Conservation (phyloP, 1,140 invertebrate genomes). For the Micrasema minimum region DNA sequence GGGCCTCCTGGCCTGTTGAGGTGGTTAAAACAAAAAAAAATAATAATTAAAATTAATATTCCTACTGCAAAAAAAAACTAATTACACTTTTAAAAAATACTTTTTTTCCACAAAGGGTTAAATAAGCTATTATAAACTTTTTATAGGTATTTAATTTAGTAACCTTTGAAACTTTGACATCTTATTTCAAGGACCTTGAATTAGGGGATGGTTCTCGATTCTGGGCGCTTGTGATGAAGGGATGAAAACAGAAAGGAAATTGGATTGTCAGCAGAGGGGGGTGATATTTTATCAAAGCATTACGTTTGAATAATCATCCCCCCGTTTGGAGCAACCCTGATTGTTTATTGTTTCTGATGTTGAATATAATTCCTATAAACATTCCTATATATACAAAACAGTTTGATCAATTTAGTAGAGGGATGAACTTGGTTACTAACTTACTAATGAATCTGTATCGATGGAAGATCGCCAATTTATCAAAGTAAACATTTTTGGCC, state of each 20-base stretch:
- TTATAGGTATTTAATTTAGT: no score
- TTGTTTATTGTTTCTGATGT: conserved; percentile 3
- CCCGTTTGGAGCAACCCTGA: conserved; percentile 12
- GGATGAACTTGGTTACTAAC: background rate
- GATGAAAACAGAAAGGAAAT: conserved; percentile 19
- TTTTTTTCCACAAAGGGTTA: no score
- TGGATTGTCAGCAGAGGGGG: conserved; percentile 21
- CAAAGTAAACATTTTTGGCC: no score
- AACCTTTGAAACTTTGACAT: background rate
- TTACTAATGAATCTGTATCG: background rate
- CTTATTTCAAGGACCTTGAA: conserved; percentile 1
- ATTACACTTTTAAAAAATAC: no score
- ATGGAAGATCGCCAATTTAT: no score
- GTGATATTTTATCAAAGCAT: conserved; percentile 18
- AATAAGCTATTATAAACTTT: no score
- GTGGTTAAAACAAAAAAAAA: no score
- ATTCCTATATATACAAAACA: background rate
- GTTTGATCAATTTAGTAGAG: background rate
- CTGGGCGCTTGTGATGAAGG: background rate
- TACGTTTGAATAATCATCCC: conserved; percentile 7
- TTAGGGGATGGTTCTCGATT: background rate
- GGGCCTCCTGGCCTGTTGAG: no score
- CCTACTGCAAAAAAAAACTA: no score
- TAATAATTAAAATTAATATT: no score
- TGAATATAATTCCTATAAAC: background rate